phyloP scores from a whole-genome alignment of 2,888 invertebrate species.

The Apotomis capreana region DNA sequence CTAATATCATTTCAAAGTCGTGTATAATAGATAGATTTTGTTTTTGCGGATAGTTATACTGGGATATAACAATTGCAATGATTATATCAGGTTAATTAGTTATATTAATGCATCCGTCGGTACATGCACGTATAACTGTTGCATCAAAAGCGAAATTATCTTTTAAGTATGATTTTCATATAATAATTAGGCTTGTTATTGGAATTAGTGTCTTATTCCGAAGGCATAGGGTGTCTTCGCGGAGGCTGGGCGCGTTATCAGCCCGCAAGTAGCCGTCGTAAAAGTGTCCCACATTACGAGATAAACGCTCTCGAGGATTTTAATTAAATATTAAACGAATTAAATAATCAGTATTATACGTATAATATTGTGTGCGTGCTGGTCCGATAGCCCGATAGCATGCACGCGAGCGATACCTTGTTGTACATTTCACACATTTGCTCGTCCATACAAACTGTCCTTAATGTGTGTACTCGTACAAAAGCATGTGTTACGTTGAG shows the following conservation, averaged over 20 bases:
- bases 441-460: conserved; percentile 54
- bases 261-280: conserved; percentile 80
- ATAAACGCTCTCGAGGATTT: conserved; percentile 81
- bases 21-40: conserved; percentile 40
- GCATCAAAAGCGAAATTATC: conserved; percentile 78
- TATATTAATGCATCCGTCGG: conserved; percentile 70
- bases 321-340: conserved; percentile 83
- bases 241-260: conserved; percentile 73
- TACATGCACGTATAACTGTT: conserved; percentile 74
- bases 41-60: conserved; percentile 37
- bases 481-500: conserved; percentile 58
- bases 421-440: conserved; percentile 57
- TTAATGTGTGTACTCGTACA: conserved; percentile 53
- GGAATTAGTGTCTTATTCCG: conserved; percentile 73
- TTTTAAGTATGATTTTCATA: conserved; percentile 80
- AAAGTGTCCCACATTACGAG: conserved; percentile 83
- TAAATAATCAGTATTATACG: conserved; percentile 83
- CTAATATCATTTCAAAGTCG: conserved; percentile 79
- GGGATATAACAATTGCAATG: conserved; percentile 53
- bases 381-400: conserved; percentile 70
- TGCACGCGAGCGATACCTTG: conserved; percentile 67
- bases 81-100: conserved; percentile 68
- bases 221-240: conserved; percentile 75
- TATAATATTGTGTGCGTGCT: conserved; percentile 79
- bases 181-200: conserved; percentile 71